Base-by-base conservation (phyloP, 37 sponge, comb jelly and placozoan species). In the Eunapius fragilis region DNA sequence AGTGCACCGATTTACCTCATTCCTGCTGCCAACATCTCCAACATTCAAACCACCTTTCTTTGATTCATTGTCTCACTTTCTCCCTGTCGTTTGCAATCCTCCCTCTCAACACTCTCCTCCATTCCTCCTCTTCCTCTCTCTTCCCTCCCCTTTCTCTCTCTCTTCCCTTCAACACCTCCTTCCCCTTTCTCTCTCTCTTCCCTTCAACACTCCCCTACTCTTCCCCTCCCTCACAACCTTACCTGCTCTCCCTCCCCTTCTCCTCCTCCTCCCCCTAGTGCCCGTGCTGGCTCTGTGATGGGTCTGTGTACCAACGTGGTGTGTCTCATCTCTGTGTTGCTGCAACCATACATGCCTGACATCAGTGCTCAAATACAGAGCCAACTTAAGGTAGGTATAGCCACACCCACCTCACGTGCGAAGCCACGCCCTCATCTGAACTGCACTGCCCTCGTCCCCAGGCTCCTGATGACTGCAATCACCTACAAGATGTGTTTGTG, bases 321-420 rank as follows among this genome's bases (percentile, higher is more conserved):
- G 47, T 97, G 97, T 34, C 85, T 95, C 30, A 76, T 99, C 28
- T 95, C 97, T 28, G 89, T 99, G 6, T 78, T 97, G 74, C 69
- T 99, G 9, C 90, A 95, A 74, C 99, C 99, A 3, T 99, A 95
- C 91, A 99, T 99, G 97, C 99, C 99, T 10, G 48, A 69, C 2
- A 75, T 92, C 78, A 91, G 96, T 45, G 48, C 68, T 25, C 68
- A 82, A 5, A 89, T 99, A 0, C 94, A 91, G 70, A 78, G 92
- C 34, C 99, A 98, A 49, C 84, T 96, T 14, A 76, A 96, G 85
- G 92, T 96, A n/a, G n/a, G n/a, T n/a, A n/a, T n/a, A n/a, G n/a
- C n/a, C n/a, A n/a, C n/a, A n/a, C n/a, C n/a, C n/a, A n/a, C n/a
- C n/a, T n/a, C n/a, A n/a, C n/a, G n/a, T n/a, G n/a, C n/a, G n/a